Conservation (phyloP, 2,888 invertebrate genomes). For the Aromia moschata region DNA sequence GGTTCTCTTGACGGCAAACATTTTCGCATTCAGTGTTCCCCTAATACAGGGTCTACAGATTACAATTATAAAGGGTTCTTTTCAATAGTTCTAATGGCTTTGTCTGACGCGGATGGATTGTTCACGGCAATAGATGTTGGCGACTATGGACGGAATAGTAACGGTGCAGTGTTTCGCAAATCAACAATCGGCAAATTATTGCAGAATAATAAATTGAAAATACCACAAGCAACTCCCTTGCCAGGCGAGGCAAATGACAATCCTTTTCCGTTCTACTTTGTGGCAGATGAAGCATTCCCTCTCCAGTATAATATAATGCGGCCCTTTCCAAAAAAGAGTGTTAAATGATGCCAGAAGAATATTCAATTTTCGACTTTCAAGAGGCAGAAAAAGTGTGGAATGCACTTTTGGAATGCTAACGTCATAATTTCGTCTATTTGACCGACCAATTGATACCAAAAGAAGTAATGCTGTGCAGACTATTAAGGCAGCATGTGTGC, state of each 20-base stretch:
- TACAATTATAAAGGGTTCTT: constrained; percentile 1
- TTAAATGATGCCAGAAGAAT: not conserved
- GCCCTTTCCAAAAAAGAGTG: not conserved
- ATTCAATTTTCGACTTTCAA: constrained; percentile 12
- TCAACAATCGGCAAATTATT: not conserved
- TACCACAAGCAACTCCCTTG: not conserved
- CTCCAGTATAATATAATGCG: not conserved
- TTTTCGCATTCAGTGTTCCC: constrained; percentile 12
- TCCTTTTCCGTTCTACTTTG: not conserved
- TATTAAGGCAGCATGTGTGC: not conserved
- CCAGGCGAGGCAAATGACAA: not conserved
- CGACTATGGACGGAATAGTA: not conserved
- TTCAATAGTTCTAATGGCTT: constrained; percentile 10
- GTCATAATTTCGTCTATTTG: not conserved
- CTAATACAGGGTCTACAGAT: constrained; percentile 10
- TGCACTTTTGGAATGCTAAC: constrained; percentile 5
- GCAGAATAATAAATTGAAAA: not conserved
- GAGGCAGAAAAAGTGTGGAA: constrained; percentile 7
- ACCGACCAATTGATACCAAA: not conserved
- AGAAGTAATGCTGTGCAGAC: not conserved
- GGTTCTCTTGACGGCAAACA: constrained; percentile 12
- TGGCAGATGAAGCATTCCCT: not conserved
- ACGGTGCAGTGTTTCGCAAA: not conserved
- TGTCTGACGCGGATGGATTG: constrained; percentile 4
- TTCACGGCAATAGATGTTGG: not conserved